Conservation (phyloP, 2,113 vertebrate genomes). For the Gymnogyps californianus region DNA sequence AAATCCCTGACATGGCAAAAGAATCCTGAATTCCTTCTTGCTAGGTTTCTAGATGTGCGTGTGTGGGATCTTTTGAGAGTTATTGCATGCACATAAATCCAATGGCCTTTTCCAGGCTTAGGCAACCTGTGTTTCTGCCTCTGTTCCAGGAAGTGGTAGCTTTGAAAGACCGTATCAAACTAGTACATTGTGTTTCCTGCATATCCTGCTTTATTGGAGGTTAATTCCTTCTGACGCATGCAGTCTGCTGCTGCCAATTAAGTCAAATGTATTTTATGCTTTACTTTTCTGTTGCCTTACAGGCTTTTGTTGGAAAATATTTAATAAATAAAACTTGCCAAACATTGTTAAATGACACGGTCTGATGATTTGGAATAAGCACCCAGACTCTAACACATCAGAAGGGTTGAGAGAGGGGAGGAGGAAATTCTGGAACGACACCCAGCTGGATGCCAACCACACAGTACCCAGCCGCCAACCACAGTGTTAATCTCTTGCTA, state of each 20-base stretch:
- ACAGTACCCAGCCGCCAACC: background rate
- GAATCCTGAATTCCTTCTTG: constrained; percentile 1
- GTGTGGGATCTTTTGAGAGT: background rate
- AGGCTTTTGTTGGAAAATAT: constrained; percentile 33
- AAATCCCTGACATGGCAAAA: background rate
- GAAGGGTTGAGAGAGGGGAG: background rate
- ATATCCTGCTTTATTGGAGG: constrained; percentile 21
- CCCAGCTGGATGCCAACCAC: background rate
- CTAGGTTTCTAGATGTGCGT: background rate
- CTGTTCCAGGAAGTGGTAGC: constrained; percentile 47
- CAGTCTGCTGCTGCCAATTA: constrained; percentile 21
- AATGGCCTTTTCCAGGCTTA: constrained; percentile 6
- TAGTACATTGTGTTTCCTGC: constrained; percentile 63
- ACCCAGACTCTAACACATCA: constrained; percentile 4
- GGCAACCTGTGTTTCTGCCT: background rate
- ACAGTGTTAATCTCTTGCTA: background rate
- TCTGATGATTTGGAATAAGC: background rate
- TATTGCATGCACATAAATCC: constrained; percentile 17
- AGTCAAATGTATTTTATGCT: constrained; percentile 31
- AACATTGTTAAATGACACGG: constrained; percentile 15
- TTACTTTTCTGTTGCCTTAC: constrained; percentile 34
- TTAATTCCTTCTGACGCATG: constrained; percentile 44
- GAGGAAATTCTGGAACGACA: background rate
- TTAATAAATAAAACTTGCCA: constrained; percentile 40
- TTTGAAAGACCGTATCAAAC: constrained; percentile 57